Evolutionary conservation across 1,140 invertebrate species (phyloP).

Genomic region (Muscidifurax raptorellus): DNA sequence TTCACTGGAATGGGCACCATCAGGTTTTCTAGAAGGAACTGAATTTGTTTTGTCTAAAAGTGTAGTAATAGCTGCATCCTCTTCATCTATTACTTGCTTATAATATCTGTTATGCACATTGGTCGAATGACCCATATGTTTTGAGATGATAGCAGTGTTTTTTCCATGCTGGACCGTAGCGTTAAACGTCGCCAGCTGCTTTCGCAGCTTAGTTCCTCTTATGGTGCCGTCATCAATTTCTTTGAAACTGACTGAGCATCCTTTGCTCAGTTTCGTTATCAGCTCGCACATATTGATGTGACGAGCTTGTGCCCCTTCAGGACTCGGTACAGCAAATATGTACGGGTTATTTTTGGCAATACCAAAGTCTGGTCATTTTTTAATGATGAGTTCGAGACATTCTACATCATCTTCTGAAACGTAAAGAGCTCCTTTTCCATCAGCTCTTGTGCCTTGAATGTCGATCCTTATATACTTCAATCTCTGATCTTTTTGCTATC

Average conservation of each 20-base stretch:
- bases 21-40: no score
- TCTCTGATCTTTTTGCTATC: neutral
- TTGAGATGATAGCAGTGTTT: neutral
- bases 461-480: constrained; percentile 9
- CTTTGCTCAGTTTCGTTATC: neutral
- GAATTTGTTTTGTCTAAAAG: neutral
- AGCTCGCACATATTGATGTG: neutral
- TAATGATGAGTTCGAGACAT: neutral
- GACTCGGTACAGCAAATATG: constrained; percentile 1
- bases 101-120: constrained; percentile 8
- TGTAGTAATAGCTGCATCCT: neutral
- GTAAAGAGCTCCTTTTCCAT: constrained; percentile 2
- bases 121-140: constrained; percentile 4
- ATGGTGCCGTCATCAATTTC: constrained; percentile 4
- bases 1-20: no score
- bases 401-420: neutral
- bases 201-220: neutral
- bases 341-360: neutral
- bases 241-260: neutral
- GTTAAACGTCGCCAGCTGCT: neutral
- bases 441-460: neutral
- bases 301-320: no score
- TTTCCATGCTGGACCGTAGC: no score
- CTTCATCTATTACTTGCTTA: constrained; percentile 10
- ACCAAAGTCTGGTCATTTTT: neutral